Evolutionary conservation across 2,113 vertebrate species (phyloP), one percentile per base, ranked within the genome.

Genomic region (Forbesichthys agassizii): DNA sequence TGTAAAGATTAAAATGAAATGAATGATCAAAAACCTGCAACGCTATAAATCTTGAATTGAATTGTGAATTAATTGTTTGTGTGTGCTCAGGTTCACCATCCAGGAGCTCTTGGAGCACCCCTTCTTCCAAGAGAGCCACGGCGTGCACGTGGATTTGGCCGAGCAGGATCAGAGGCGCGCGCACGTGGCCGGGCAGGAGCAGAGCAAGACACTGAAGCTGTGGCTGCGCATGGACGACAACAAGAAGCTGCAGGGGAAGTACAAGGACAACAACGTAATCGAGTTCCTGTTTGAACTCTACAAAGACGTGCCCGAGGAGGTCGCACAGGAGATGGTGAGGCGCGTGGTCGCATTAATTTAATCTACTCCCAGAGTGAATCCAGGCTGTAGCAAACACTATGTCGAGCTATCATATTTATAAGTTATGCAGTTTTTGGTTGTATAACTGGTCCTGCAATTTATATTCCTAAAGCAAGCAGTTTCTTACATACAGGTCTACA

Each of bases 221-320:
- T 98, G 95, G 96, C 91, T 99, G 42, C 88, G 96, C 53, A 96
- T 98, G 95, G 97, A 97, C 0, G 94, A 94, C 59, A 90, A 93
- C 0, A 95, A 95, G 88, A 96, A 95, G 54, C 93, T 96, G 2
- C 93, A 94, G 0, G 97, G 97, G 9, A 97, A 95, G 60, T 97
- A 97, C 74, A 95, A 98, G 78, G 96, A 98, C 91, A 96, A 98
- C 90, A 94, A 97, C 0, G 97, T 96, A 88, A 96, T 99, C 0
- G 97, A 99, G 90, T 98, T 99, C 85, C 89, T 96, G 75, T 99
- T 97, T 0, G 95, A 98, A 75, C 89, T 98, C 27, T 95, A 96
- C 85, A 96, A 95, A 69, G 97, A 99, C 0, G 90, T 96, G 11
- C 95, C 97, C 0, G 97, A 99, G 88, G 95, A 96, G 84, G 97